Conservation (phyloP, 2,113 vertebrate genomes). For the Perca schrenkii region DNA sequence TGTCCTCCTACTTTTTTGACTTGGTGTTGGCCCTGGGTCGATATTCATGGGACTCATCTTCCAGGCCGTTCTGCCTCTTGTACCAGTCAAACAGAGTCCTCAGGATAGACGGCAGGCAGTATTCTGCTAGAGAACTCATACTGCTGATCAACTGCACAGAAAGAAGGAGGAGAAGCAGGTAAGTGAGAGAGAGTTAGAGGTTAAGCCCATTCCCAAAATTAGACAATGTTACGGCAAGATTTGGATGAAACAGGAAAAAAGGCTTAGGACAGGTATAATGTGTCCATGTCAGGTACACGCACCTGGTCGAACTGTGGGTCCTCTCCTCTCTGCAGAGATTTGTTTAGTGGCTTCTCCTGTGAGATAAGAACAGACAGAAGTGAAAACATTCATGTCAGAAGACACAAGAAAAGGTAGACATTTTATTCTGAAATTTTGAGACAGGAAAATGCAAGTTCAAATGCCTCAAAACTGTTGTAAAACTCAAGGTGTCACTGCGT, state of each 20-base stretch:
- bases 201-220: conserved; percentile 16
- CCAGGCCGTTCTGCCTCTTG: conserved; percentile 97
- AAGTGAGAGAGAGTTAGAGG: neutral
- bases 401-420: neutral
- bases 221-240: neutral
- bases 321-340: conserved; percentile 98
- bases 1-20: conserved; percentile 91
- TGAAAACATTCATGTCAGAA: neutral
- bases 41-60: conserved; percentile 98
- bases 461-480: neutral
- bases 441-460: neutral
- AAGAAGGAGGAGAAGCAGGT: neutral
- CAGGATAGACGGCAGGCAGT: conserved; percentile 97
- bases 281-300: conserved; percentile 59
- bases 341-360: conserved; percentile 97
- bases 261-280: neutral
- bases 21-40: conserved; percentile 97
- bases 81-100: conserved; percentile 99
- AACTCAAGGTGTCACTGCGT: neutral
- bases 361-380: conserved; percentile 34
- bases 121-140: conserved; percentile 98
- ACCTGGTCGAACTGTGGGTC: conserved; percentile 99
- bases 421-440: neutral
- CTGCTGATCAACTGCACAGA: conserved; percentile 91
- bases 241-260: neutral